phyloP scores from a whole-genome alignment of 2,888 invertebrate genomes.

The Anticlea derivata region DNA sequence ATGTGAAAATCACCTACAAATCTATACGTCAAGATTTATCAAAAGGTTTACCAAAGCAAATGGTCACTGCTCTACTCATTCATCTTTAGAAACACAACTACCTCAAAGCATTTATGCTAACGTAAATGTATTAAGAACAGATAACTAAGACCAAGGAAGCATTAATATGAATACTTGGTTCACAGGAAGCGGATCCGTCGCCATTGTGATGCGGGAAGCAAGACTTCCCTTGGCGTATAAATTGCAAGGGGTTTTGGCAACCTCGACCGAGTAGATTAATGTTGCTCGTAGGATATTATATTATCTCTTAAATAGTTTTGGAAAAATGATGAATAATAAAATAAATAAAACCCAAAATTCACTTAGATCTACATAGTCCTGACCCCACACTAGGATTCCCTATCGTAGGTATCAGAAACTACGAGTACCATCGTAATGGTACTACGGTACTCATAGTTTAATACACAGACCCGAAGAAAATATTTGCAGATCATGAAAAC shows the following conservation, averaged over 20 bases:
- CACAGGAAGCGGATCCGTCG: conserved; percentile 69
- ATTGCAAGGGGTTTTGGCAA: conserved; percentile 68
- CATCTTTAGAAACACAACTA: neutral
- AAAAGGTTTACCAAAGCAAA: conserved; percentile 1
- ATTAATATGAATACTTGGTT: conserved; percentile 28
- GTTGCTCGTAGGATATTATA: conserved; percentile 6
- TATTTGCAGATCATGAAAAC: too few species aligned
- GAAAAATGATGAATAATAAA: neutral
- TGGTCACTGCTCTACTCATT: neutral
- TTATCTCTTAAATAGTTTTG: conserved; percentile 22
- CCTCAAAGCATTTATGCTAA: conserved; percentile 17
- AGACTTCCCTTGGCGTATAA: conserved; percentile 75
- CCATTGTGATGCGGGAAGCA: conserved; percentile 78
- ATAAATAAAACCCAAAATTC: too few species aligned
- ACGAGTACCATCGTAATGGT: too few species aligned
- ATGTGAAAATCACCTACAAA: too few species aligned
- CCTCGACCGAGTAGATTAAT: conserved; percentile 34
- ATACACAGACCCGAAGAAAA: too few species aligned
- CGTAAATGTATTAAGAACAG: conserved; percentile 18
- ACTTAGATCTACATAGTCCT: too few species aligned
- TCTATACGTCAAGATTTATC: too few species aligned
- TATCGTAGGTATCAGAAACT: too few species aligned
- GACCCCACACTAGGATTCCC: too few species aligned
- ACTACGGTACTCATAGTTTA: too few species aligned
- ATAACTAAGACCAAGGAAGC: conserved; percentile 36